Evolutionary conservation across 2,888 invertebrate genomes (phyloP).

Genomic region (Synergus itoensis): DNA sequence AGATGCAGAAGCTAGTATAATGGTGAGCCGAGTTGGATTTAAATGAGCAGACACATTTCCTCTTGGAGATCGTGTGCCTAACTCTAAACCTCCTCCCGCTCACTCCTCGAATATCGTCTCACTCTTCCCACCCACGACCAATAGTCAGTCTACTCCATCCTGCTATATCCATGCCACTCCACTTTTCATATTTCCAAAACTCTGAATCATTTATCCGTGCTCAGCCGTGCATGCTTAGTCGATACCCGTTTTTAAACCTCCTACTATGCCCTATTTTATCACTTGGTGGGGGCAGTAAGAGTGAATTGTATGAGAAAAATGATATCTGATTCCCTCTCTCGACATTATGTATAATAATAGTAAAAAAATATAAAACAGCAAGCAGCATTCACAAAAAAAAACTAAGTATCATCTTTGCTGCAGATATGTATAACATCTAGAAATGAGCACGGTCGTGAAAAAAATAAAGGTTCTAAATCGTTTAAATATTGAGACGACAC

Average conservation of each 20-base stretch:
- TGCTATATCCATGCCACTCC: conserved; percentile 58
- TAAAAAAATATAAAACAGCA: not conserved
- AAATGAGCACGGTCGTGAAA: too few species aligned
- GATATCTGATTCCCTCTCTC: not conserved
- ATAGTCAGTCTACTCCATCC: conserved; percentile 48
- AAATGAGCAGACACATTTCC: too few species aligned
- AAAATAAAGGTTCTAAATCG: too few species aligned
- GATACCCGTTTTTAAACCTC: conserved; percentile 47
- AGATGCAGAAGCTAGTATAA: too few species aligned
- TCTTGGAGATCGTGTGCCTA: conserved; percentile 61
- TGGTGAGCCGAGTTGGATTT: too few species aligned
- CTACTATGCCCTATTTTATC: conserved; percentile 36
- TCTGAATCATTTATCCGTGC: conserved; percentile 73
- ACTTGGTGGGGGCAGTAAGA: not conserved
- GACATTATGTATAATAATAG: not conserved
- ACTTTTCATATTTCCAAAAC: conserved; percentile 73
- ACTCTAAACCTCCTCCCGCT: conserved; percentile 5
- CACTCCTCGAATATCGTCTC: not conserved
- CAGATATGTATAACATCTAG: too few species aligned
- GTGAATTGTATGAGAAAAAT: not conserved
- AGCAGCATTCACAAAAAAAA: not conserved
- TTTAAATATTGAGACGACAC: not conserved
- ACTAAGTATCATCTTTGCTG: too few species aligned
- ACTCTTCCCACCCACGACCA: conserved; percentile 20
- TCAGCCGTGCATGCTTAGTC: conserved; percentile 69